These are phyloP conservation scores for Peromyscus polionotus DNA, from an alignment of 2,113 vertebrate species.

Conservation along the genomic window DNA sequence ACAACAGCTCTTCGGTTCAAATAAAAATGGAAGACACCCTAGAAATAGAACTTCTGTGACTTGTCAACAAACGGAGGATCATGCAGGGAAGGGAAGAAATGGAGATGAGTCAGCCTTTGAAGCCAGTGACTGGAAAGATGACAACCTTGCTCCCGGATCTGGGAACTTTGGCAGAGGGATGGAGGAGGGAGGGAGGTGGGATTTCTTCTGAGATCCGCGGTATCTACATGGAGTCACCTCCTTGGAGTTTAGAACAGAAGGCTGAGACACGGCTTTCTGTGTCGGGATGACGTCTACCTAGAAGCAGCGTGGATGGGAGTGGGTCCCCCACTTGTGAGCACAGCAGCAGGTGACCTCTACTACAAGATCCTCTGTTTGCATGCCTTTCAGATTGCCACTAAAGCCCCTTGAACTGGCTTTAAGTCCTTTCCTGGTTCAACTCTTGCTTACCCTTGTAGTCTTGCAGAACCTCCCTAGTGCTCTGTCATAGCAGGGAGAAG, in stretches of 20 bases:
- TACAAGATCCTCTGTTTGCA: background rate
- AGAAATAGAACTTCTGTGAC: slow-evolving; percentile 62
- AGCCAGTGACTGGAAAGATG: slow-evolving; percentile 37
- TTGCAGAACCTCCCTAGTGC: background rate
- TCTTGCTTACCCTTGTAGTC: background rate
- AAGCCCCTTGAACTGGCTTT: background rate
- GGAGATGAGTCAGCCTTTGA: slow-evolving; percentile 53
- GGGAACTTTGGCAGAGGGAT: background rate
- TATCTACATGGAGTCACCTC: no score
- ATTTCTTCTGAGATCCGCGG: background rate
- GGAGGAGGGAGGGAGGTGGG: background rate
- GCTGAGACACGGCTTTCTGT: background rate
- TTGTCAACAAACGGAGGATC: slow-evolving; percentile 30
- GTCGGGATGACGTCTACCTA: background rate
- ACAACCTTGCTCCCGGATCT: background rate
- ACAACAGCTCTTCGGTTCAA: slow-evolving; percentile 26
- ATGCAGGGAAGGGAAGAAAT: slow-evolving; percentile 44
- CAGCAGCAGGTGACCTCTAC: background rate
- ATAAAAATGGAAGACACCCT: slow-evolving; percentile 65
- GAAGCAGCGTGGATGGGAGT: background rate
- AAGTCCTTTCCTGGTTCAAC: background rate
- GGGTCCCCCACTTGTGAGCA: background rate
- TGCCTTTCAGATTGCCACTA: background rate
- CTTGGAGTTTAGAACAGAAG: background rate
- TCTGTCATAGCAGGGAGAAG: background rate